Conservation (phyloP, 2,113 vertebrate species). For the Alosa alosa region DNA sequence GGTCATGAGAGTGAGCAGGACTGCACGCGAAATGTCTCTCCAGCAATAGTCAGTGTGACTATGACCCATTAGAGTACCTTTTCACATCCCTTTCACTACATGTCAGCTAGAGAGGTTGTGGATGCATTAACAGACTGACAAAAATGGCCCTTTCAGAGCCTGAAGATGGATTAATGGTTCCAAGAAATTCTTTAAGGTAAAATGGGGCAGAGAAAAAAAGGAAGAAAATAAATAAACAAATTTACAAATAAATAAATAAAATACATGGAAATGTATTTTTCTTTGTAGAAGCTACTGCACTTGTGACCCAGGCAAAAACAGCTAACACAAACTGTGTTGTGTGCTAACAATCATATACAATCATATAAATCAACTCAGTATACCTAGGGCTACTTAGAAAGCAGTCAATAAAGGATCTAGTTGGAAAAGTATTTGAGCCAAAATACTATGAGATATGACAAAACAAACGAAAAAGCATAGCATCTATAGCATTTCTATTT, state of each 20-base stretch:
- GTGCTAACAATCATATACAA: background rate
- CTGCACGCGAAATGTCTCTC: background rate
- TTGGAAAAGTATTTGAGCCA: background rate
- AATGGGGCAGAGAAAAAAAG: background rate
- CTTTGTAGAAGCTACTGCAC: background rate
- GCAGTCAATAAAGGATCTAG: background rate
- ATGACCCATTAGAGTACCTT: slow-evolving; percentile 26
- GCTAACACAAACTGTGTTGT: background rate
- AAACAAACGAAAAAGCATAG: background rate
- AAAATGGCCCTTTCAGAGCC: background rate
- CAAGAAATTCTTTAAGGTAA: background rate
- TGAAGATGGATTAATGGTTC: background rate
- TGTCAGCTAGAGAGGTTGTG: background rate
- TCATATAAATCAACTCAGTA: background rate
- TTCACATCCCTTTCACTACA: slow-evolving; percentile 22
- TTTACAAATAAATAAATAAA: background rate
- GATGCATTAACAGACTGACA: background rate
- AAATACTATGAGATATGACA: background rate
- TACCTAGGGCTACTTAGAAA: background rate
- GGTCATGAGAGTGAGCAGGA: background rate
- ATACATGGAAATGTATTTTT: background rate
- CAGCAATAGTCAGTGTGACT: background rate
- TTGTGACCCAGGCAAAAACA: background rate
- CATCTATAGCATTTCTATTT: too few relatives aligned
- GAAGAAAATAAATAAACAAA: background rate